Base-by-base conservation (phyloP, 1,140 invertebrate genomes). In the Whitmania pigra region DNA sequence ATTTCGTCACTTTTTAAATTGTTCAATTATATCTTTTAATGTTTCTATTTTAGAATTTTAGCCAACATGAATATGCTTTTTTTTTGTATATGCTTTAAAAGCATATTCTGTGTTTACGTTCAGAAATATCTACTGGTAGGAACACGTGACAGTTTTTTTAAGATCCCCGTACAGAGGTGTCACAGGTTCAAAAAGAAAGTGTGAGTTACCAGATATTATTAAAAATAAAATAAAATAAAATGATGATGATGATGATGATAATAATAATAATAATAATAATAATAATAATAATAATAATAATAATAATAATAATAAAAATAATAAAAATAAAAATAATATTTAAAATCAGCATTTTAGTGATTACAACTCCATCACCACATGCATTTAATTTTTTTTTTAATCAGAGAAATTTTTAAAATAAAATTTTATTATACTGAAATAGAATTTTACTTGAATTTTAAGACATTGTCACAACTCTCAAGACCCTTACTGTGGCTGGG, bases 401-500 rank as follows among this genome's bases (percentile, higher is more conserved):
- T n/a, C n/a, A n/a, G n/a, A n/a, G n/a, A n/a, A n/a, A n/a, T n/a
- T n/a, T n/a, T n/a, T n/a, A n/a, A n/a, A n/a, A n/a, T n/a, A n/a
- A n/a, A n/a, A n/a, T n/a, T n/a, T n/a, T n/a, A n/a, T n/a, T n/a
- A n/a, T n/a, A n/a, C n/a, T n/a, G n/a, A n/a, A n/a, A n/a, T n/a
- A n/a, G n/a, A n/a, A n/a, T n/a, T n/a, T n/a, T n/a, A n/a, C n/a
- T n/a, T n/a, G n/a, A n/a, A n/a, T n/a, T 74, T 76, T 40, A 74
- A 82, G 86, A 4, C 85, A 88, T 2, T 96, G 93, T 80, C 77
- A 92, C 25, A 88, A 88, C 76, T 88, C 92, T 0, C 89, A 89
- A 82, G 93, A 96, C 82, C 93, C 93, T 0, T 92, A 95, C 79
- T 96, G 93, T 81, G 93, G 91, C 0, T 96, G 93, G 93, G 88